Conservation (phyloP, 2,888 invertebrate species). For the Germaria angustata region DNA sequence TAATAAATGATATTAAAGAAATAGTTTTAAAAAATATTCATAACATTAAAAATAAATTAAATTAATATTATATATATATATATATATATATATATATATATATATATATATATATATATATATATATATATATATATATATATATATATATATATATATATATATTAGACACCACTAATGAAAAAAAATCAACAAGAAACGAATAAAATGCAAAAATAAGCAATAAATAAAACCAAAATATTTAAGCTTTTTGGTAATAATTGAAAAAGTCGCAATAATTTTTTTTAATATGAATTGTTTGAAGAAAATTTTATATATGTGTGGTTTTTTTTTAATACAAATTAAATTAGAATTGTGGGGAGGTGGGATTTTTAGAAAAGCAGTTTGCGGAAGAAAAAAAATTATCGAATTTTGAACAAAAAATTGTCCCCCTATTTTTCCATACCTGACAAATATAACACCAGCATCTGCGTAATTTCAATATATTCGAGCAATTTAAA, state of each 20-base stretch:
- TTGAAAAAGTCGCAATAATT: background rate
- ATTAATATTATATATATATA: constrained; percentile 30
- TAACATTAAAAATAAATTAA: constrained; percentile 35
- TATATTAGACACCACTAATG: constrained; percentile 44
- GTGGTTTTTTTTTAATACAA: background rate
- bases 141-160: too few relatives aligned
- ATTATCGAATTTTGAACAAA: too few relatives aligned
- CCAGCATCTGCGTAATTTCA: too few relatives aligned
- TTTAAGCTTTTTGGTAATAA: background rate
- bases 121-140: too few relatives aligned
- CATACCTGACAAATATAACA: too few relatives aligned
- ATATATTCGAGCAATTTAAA: too few relatives aligned
- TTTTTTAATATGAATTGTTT: background rate
- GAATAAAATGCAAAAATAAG: constrained; percentile 63
- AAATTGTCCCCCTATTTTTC: too few relatives aligned
- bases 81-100: too few relatives aligned
- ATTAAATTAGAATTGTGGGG: background rate
- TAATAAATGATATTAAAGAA: constrained; percentile 42
- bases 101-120: too few relatives aligned
- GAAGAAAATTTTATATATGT: background rate
- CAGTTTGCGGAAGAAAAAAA: too few relatives aligned
- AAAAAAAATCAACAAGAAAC: constrained; percentile 42
- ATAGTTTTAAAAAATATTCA: constrained; percentile 58
- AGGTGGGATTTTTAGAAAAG: too few relatives aligned
- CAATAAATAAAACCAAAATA: constrained; percentile 52